Conservation (phyloP, 2,888 invertebrate species). For the Drosophila mimetica region DNA sequence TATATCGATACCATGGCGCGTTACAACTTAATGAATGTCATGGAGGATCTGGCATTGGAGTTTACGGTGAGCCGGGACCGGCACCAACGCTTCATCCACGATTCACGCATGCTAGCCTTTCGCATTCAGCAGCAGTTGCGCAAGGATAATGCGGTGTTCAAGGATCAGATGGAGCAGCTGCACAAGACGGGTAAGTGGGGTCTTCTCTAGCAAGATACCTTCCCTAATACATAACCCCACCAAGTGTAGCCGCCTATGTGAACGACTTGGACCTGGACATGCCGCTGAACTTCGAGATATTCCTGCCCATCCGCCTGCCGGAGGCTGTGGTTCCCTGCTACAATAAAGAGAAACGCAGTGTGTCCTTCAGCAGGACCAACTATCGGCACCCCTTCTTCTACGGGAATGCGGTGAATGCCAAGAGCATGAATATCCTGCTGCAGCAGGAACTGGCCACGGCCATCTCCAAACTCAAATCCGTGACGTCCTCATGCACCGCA, state of each 20-base stretch:
- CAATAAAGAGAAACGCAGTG: constrained; percentile 23
- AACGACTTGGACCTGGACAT: constrained; percentile 32
- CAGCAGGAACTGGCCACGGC: constrained; percentile 48
- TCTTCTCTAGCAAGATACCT: too few relatives aligned
- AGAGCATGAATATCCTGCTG: constrained; percentile 44
- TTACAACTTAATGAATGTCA: constrained; percentile 29
- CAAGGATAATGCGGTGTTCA: constrained; percentile 19
- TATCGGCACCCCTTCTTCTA: constrained; percentile 49
- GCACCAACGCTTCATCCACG: constrained; percentile 37
- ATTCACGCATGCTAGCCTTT: constrained; percentile 11
- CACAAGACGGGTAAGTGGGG: constrained; percentile 33
- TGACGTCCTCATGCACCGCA: not conserved
- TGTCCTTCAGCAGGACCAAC: constrained; percentile 17
- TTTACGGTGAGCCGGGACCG: not conserved
- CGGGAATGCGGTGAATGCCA: constrained; percentile 41
- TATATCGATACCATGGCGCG: not conserved
- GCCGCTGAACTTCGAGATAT: constrained; percentile 53
- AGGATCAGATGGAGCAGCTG: constrained; percentile 11
- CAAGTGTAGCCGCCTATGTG: constrained; percentile 39
- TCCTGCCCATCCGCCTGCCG: constrained; percentile 53
- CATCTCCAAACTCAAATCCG: not conserved
- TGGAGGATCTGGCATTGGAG: constrained; percentile 21
- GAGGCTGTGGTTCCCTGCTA: constrained; percentile 25
- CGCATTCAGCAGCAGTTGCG: constrained; percentile 8
- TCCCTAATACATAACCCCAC: too few relatives aligned